These are phyloP conservation scores for Grus americana DNA, from an alignment of 2,113 vertebrate species.

Conservation along the genomic window DNA sequence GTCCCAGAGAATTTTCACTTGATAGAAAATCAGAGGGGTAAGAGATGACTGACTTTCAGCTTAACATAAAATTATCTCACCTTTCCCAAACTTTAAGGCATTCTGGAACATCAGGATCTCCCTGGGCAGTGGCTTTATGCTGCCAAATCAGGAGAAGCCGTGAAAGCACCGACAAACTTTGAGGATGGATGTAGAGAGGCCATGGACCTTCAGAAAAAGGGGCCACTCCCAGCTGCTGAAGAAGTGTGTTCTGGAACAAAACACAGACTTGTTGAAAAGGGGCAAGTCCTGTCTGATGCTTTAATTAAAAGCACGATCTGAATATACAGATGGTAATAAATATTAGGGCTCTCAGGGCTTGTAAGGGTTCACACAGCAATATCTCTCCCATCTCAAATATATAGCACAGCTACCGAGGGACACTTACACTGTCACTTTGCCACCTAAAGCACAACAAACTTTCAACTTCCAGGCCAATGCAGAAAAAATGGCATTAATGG, in stretches of 20 bases:
- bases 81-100: constrained; percentile 98
- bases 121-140: constrained; percentile 89
- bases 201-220: constrained; percentile 95
- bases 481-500: background rate
- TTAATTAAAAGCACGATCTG: background rate
- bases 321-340: background rate
- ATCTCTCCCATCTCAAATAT: background rate
- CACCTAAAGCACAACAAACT: background rate
- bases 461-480: background rate
- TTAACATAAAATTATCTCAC: constrained; percentile 66
- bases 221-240: constrained; percentile 94
- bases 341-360: background rate
- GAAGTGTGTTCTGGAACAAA: constrained; percentile 84
- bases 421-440: background rate
- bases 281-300: background rate
- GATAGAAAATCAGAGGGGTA: background rate
- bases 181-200: constrained; percentile 96
- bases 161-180: constrained; percentile 92
- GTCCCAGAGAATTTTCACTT: background rate
- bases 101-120: constrained; percentile 93
- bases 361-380: background rate
- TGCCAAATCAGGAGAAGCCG: constrained; percentile 96
- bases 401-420: background rate
- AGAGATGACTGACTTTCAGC: background rate
- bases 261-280: background rate